phyloP scores from a whole-genome alignment of 1,140 invertebrate genomes.

The Prorops nasuta region DNA sequence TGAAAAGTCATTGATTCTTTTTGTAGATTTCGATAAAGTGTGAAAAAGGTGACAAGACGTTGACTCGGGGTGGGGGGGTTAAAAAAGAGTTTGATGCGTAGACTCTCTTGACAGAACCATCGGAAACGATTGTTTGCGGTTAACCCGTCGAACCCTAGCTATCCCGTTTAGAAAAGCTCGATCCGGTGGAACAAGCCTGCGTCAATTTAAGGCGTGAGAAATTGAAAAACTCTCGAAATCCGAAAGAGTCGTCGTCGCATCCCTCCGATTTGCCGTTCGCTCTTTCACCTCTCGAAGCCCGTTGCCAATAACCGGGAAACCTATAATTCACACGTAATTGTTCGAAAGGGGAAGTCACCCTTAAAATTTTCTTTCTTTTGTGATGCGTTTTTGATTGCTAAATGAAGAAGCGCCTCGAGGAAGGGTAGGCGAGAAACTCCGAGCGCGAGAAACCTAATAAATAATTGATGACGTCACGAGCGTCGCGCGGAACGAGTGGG shows the following conservation, averaged over 20 bases:
- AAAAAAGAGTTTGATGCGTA: too few species aligned
- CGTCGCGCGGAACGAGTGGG: too few species aligned
- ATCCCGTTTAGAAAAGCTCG: conserved; percentile 20
- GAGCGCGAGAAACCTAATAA: conserved; percentile 38
- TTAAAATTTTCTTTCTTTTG: conserved; percentile 10
- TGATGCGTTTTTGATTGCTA: conserved; percentile 41
- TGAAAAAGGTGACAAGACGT: conserved; percentile 5
- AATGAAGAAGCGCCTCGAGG: conserved; percentile 9
- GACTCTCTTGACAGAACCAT: too few species aligned
- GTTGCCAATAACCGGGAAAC: conserved; percentile 30
- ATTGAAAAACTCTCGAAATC: too few species aligned
- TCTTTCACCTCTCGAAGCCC: too few species aligned
- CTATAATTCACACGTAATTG: conserved; percentile 39
- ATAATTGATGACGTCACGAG: conserved; percentile 42
- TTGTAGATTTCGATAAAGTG: conserved; percentile 12
- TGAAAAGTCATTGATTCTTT: conserved; percentile 25
- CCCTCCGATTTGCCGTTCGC: too few species aligned
- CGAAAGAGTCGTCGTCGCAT: conserved; percentile 2
- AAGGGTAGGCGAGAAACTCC: too few species aligned
- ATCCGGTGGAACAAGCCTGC: conserved; percentile 18
- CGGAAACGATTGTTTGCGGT: conserved; percentile 44
- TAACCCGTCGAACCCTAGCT: conserved; percentile 28
- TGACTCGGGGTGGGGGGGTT: conserved; percentile 5
- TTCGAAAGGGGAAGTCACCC: conserved; percentile 14
- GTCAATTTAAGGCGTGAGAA: conserved; percentile 39